Conservation (phyloP, 2,888 invertebrate genomes). For the Lasioglossum oenotherae region DNA sequence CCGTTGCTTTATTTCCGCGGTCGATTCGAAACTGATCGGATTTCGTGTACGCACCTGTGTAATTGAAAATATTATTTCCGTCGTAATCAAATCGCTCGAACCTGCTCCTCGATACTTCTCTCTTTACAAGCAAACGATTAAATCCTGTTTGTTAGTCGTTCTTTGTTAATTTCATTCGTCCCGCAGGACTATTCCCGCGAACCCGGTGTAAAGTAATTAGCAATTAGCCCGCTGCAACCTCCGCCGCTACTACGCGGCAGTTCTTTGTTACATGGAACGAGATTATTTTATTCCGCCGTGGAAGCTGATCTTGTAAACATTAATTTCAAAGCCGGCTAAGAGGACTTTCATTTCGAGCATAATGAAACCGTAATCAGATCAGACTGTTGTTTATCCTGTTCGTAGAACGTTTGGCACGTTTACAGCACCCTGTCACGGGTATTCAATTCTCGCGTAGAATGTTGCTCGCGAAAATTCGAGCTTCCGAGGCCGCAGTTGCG, state of each 20-base stretch:
- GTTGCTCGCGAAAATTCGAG: neutral
- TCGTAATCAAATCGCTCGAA: neutral
- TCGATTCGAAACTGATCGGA: constrained; percentile 78
- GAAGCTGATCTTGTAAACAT: constrained; percentile 3
- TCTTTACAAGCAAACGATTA: neutral
- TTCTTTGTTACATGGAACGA: neutral
- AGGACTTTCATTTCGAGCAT: neutral
- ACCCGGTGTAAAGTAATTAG: constrained; percentile 7
- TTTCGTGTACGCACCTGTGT: constrained; percentile 53
- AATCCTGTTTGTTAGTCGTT: constrained; percentile 1
- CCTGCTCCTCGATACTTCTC: neutral
- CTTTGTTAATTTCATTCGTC: constrained; percentile 3
- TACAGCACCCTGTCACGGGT: neutral
- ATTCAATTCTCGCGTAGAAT: neutral
- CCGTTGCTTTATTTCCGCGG: constrained; percentile 77
- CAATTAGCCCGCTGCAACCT: neutral
- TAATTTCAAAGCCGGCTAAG: neutral
- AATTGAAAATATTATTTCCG: neutral
- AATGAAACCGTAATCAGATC: neutral
- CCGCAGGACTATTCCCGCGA: neutral
- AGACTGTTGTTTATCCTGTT: neutral
- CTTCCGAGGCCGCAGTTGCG: neutral
- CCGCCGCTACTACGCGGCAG: neutral
- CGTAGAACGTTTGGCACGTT: neutral
- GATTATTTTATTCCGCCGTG: neutral